phyloP scores from a whole-genome alignment of 2,113 vertebrate species.

The Stomatorhinus ivindoensis region DNA sequence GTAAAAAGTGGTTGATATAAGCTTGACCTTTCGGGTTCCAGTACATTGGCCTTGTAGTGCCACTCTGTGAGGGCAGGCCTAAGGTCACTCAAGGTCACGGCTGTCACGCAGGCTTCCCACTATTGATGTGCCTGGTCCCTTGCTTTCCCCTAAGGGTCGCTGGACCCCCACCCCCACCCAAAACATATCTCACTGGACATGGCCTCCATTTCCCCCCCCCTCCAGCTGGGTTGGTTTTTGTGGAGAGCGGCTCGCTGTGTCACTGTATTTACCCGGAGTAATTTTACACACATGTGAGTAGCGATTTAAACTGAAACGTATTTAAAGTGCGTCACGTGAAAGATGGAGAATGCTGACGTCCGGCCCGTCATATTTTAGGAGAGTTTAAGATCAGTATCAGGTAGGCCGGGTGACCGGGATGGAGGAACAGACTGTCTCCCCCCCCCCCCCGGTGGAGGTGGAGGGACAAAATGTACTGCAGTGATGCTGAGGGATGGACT shows the following conservation, averaged over 20 bases:
- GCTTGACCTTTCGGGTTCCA: not conserved
- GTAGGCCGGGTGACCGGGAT: not conserved
- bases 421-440: not conserved
- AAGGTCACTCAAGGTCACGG: not conserved
- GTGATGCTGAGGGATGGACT: not conserved
- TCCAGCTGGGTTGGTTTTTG: not conserved
- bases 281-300: not conserved
- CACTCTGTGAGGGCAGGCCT: not conserved
- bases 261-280: not conserved
- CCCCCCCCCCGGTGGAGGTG: not conserved
- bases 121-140: not conserved
- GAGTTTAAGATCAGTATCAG: not conserved
- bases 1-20: not conserved
- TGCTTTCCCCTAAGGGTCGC: not conserved
- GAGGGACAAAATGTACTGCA: not conserved
- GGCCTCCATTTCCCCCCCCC: not conserved
- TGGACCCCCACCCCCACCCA: not conserved
- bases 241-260: not conserved
- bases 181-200: not conserved
- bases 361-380: not conserved
- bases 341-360: not conserved
- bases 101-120: not conserved
- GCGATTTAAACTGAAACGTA: not conserved
- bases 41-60: not conserved
- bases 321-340: not conserved